These are phyloP conservation scores for Centropus unirufus DNA, from an alignment of 2,113 vertebrate genomes.

Conservation along the genomic window DNA sequence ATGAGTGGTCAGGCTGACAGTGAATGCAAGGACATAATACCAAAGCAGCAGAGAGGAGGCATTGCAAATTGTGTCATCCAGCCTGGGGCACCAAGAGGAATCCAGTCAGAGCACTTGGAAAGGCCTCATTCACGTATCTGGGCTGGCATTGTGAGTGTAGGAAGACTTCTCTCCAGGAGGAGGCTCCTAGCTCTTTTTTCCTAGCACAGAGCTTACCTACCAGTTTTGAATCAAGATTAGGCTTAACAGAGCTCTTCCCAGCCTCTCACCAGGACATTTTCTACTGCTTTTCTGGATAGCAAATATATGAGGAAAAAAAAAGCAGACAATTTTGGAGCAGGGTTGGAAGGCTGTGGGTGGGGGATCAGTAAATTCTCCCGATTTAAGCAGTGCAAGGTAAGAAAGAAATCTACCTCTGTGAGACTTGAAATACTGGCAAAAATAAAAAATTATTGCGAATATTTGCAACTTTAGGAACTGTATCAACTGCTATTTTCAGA, in stretches of 20 bases:
- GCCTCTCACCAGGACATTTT: background rate
- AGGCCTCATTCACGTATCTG: background rate
- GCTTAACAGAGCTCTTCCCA: background rate
- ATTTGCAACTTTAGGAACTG: background rate
- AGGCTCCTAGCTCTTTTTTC: constrained; percentile 24
- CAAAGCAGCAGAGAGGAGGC: background rate
- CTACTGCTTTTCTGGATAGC: background rate
- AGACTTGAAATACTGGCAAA: background rate
- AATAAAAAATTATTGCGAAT: background rate
- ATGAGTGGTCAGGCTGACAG: background rate
- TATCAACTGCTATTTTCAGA: background rate
- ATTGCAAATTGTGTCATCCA: background rate
- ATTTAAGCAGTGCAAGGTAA: background rate
- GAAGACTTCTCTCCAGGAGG: constrained; percentile 27
- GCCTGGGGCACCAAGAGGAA: background rate
- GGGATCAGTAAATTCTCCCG: background rate
- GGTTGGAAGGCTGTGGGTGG: background rate
- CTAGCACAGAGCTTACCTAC: background rate
- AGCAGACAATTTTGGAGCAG: background rate
- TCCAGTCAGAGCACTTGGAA: background rate
- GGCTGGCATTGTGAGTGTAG: background rate
- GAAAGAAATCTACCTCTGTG: background rate
- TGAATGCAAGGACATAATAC: background rate
- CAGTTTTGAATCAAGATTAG: background rate
- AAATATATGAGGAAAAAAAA: background rate